These are phyloP conservation scores for Campoletis raptor DNA, from an alignment of 2,888 invertebrate genomes.

Conservation along the genomic window DNA sequence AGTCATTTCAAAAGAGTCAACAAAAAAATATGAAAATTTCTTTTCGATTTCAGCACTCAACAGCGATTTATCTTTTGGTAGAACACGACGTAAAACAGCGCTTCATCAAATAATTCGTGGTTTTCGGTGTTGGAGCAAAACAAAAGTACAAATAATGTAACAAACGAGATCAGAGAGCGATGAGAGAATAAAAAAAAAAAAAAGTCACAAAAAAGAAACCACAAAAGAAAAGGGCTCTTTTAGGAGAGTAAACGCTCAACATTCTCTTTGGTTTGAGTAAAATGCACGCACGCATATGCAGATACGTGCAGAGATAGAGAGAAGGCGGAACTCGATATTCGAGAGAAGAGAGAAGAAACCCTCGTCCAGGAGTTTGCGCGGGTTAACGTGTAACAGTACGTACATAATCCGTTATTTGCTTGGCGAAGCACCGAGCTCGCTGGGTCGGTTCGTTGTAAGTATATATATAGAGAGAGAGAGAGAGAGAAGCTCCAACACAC, in stretches of 20 bases:
- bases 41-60: background rate
- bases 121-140: slow-evolving; percentile 4
- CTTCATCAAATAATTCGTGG: slow-evolving; percentile 14
- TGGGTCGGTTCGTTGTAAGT: slow-evolving; percentile 62
- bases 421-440: slow-evolving; percentile 75
- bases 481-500: slow-evolving; percentile 45
- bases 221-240: background rate
- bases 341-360: slow-evolving; percentile 51
- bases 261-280: slow-evolving; percentile 7
- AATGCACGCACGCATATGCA: slow-evolving; percentile 2
- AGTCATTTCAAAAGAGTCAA: background rate
- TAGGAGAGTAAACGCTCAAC: background rate
- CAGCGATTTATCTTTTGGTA: background rate
- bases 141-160: slow-evolving; percentile 36
- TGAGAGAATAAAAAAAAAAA: background rate
- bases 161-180: slow-evolving; percentile 23
- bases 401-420: slow-evolving; percentile 84
- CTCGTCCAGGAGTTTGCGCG: slow-evolving; percentile 63
- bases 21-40: background rate
- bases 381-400: slow-evolving; percentile 79
- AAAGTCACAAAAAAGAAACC: background rate
- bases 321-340: slow-evolving; percentile 20
- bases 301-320: background rate
- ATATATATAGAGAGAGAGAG: slow-evolving; percentile 20
- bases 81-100: background rate